A percentile compares a stretch with the other conserved stretches of the same genome.
These are phyloP conservation scores for Tychaedon coryphoeus DNA, from an alignment of 2,113 vertebrate species.

Conservation along the genomic window DNA sequence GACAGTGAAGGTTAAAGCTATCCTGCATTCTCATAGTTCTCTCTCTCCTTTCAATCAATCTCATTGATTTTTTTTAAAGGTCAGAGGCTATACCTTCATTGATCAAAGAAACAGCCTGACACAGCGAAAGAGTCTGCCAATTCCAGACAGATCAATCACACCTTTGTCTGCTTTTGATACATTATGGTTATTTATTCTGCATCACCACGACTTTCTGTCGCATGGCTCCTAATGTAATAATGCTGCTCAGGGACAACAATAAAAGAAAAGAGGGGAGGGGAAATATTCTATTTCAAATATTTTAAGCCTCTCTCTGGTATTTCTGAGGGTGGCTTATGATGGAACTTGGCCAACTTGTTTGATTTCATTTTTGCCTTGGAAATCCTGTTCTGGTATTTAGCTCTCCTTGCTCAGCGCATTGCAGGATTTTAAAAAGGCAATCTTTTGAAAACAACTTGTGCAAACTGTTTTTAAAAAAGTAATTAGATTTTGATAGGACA, in stretches of 20 bases:
- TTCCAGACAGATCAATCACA: constrained; percentile 92
- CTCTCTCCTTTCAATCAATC: constrained; percentile 82
- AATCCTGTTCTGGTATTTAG: constrained; percentile 14
- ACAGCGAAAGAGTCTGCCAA: constrained; percentile 81
- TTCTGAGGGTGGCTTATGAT: constrained; percentile 30
- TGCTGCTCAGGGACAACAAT: not conserved
- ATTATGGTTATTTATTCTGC: constrained; percentile 86
- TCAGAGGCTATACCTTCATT: constrained; percentile 85
- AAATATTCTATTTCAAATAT: constrained; percentile 25
- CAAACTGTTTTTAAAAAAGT: constrained; percentile 8
- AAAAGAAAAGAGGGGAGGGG: not conserved
- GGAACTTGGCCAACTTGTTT: constrained; percentile 25
- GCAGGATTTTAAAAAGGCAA: not conserved
- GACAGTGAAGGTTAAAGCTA: constrained; percentile 80
- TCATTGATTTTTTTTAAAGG: constrained; percentile 87
- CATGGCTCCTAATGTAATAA: constrained; percentile 65
- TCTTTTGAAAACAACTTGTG: not conserved
- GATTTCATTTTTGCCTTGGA: constrained; percentile 46
- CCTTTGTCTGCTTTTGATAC: constrained; percentile 82
- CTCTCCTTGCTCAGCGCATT: constrained; percentile 13
- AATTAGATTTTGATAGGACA: constrained; percentile 11
- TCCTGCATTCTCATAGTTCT: constrained; percentile 77
- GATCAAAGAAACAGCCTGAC: constrained; percentile 89
- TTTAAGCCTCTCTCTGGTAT: constrained; percentile 9
- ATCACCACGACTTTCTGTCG: constrained; percentile 74